Evolutionary conservation across 1,140 invertebrate species (phyloP), one percentile per base, ranked within the genome.

Genomic region (Tetramorium alpestre): DNA sequence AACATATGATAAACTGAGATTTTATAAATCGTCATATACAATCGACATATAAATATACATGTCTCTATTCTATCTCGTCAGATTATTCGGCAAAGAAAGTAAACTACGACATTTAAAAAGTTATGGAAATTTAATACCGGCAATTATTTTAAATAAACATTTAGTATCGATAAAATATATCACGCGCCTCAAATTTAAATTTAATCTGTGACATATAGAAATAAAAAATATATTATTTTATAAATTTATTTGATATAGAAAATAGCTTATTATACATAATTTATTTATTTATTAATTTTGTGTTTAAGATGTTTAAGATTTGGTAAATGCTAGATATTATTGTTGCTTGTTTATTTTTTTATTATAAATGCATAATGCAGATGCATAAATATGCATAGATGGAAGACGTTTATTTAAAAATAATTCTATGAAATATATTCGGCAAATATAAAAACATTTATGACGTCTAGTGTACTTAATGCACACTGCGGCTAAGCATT

Each of bases 401-500:
- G 60, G 1, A 65, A 65, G 13, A 18, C 22, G n/a, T 47, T 25
- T 70, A 0, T 70, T 47, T 7, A 70, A 70, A 70, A 49, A 70
- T 70, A 70, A 69, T 44, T 28, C 0, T 49, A 49, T 47, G 13
- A 28, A 56, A 56, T 16, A n/a, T 25, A 44, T 65, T 16, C 25
- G 28, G 8, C 38, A 16, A 54, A 67, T 67, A 5, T 44, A 18
- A 72, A 72, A n/a, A 18, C 4, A 28, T 72, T 72, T 72, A 54
- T 18, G 47, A 72, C 7, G 47, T 10, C 16, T 49, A 72, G 51
- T 18, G 8, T 49, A 49, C 58, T n/a, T 16, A 62, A 33, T 33
- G 3, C 60, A 67, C 72, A 44, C 60, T 22, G 69, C 44, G 64
- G 47, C 13, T 80, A 38, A 41, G 33, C 67, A 85, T 90, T 87